These are phyloP conservation scores for Phymanthus crucifer DNA, from an alignment of 92 coral and sea anemone species.

Conservation along the genomic window DNA sequence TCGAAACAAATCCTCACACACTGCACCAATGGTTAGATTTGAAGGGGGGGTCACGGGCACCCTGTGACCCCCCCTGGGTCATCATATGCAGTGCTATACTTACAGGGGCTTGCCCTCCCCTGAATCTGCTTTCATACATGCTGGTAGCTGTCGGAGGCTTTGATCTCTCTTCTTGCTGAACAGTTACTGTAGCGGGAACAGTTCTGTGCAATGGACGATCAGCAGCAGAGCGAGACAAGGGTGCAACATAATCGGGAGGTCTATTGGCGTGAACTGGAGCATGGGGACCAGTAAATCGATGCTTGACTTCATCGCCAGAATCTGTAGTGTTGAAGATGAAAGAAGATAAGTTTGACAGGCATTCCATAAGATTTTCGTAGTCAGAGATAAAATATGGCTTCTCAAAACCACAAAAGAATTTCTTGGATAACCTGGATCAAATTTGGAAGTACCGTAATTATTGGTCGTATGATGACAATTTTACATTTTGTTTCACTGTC, in stretches of 20 bases:
- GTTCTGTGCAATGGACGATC: constrained; percentile 43
- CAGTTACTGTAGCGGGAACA: constrained; percentile 63
- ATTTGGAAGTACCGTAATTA: too few relatives aligned
- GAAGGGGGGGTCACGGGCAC: background rate
- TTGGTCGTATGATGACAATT: too few relatives aligned
- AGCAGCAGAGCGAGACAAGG: constrained; percentile 41
- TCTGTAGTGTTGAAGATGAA: background rate
- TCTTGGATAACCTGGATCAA: too few relatives aligned
- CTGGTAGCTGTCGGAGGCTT: constrained; percentile 85
- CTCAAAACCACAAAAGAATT: too few relatives aligned
- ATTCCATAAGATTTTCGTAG: background rate
- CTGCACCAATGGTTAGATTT: too few relatives aligned
- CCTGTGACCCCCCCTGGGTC: too few relatives aligned
- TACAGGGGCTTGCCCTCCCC: constrained; percentile 37
- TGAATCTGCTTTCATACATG: constrained; percentile 77
- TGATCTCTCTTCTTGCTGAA: constrained; percentile 74
- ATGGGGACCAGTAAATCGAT: constrained; percentile 8
- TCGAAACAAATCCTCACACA: too few relatives aligned
- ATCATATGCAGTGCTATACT: background rate
- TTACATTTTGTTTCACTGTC: too few relatives aligned
- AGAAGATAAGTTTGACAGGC: background rate
- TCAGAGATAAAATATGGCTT: too few relatives aligned
- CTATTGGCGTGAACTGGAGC: constrained; percentile 42
- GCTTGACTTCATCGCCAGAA: constrained; percentile 33
- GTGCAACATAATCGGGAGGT: constrained; percentile 47